These are phyloP conservation scores for Conus ventricosus DNA, from an alignment of 1,140 invertebrate species.

Conservation along the genomic window DNA sequence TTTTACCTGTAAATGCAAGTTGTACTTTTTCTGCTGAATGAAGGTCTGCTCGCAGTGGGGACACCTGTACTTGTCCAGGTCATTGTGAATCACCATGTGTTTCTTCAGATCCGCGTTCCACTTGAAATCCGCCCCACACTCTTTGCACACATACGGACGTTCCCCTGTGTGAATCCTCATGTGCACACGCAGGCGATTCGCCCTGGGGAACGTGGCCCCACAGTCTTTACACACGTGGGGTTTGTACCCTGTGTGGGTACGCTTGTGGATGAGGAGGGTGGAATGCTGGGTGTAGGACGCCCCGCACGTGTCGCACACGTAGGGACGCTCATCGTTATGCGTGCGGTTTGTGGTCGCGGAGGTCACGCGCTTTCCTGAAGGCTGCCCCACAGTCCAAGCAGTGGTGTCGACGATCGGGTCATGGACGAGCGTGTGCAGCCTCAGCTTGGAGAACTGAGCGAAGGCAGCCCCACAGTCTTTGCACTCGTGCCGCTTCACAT, in stretches of 20 bases:
- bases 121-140: slow-evolving; percentile 32
- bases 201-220: slow-evolving; percentile 25
- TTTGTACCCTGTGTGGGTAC: slow-evolving; percentile 43
- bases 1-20: background rate
- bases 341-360: slow-evolving; percentile 36
- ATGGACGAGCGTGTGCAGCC: background rate
- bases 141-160: slow-evolving; percentile 40
- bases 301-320: slow-evolving; percentile 88
- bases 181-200: slow-evolving; percentile 39
- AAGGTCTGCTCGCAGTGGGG: slow-evolving; percentile 11
- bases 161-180: slow-evolving; percentile 81
- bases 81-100: slow-evolving; percentile 1
- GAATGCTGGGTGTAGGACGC: slow-evolving; percentile 70
- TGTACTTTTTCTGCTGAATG: background rate
- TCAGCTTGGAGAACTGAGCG: slow-evolving; percentile 6
- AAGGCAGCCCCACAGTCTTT: slow-evolving; percentile 14
- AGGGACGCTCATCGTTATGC: slow-evolving; percentile 90
- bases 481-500: slow-evolving; percentile 8
- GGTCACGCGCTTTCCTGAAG: slow-evolving; percentile 80
- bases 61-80: background rate
- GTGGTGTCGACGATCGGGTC: background rate
- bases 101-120: slow-evolving; percentile 16
- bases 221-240: slow-evolving; percentile 38
- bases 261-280: slow-evolving; percentile 37
- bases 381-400: slow-evolving; percentile 81